Percentiles rank a stretch among this genome's conserved stretches.
Evolutionary conservation across 2,113 vertebrate genomes (phyloP).

Genomic region (Cyphomyrus discorhynchus): DNA sequence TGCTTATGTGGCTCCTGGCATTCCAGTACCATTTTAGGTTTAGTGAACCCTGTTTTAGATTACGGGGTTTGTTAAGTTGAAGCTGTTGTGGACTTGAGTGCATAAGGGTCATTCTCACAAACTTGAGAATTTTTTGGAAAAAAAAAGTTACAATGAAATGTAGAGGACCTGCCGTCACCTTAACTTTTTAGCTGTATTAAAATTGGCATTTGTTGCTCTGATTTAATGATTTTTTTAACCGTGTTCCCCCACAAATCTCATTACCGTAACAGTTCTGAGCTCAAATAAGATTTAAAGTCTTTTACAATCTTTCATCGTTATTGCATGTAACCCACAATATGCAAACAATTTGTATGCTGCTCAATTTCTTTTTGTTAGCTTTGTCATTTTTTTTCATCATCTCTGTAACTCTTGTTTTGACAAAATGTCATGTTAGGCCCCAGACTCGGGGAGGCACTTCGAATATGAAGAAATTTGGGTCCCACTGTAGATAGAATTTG

Average conservation of each 20-base stretch:
- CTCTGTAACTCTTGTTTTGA: background rate
- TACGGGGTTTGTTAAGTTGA: background rate
- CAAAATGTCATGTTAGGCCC: background rate
- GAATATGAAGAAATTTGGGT: background rate
- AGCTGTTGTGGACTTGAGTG: background rate
- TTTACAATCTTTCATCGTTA: background rate
- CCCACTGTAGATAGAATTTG: background rate
- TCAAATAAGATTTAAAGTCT: background rate
- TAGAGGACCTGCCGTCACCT: background rate
- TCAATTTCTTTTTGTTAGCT: background rate
- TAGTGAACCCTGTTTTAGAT: background rate
- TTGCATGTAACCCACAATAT: background rate
- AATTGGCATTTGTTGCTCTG: background rate
- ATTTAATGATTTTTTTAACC: background rate
- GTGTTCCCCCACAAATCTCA: background rate
- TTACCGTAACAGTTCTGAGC: background rate
- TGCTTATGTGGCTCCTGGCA: background rate
- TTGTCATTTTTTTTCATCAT: background rate
- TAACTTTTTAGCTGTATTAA: background rate
- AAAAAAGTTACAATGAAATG: background rate
- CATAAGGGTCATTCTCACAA: background rate
- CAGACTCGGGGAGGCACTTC: background rate
- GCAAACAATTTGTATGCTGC: background rate
- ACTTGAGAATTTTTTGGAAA: background rate
- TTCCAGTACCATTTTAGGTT: background rate